These are phyloP conservation scores for Etheostoma cragini DNA, from an alignment of 2,113 vertebrate genomes.

Conservation along the genomic window DNA sequence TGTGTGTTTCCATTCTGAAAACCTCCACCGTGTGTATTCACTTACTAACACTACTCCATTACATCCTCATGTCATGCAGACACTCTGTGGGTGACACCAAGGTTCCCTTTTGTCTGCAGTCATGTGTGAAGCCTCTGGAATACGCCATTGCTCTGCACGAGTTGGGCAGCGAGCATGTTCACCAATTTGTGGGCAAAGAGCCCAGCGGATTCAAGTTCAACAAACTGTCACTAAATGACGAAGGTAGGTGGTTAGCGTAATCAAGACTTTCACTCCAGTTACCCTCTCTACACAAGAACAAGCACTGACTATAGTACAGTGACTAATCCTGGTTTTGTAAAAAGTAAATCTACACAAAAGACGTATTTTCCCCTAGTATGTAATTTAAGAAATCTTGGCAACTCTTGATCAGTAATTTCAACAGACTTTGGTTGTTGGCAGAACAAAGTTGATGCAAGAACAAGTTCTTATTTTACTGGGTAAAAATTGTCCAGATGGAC, in stretches of 20 bases:
- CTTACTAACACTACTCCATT: conserved; percentile 42
- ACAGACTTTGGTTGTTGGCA: background rate
- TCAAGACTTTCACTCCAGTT: background rate
- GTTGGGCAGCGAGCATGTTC: conserved; percentile 85
- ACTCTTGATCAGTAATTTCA: background rate
- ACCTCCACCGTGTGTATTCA: conserved; percentile 5
- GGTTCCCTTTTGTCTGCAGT: conserved; percentile 92
- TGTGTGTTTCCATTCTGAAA: conserved; percentile 18
- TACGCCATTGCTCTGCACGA: conserved; percentile 90
- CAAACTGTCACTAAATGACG: conserved; percentile 89
- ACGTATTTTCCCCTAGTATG: background rate
- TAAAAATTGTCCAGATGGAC: background rate
- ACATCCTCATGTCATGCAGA: conserved; percentile 70
- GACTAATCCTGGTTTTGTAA: conserved; percentile 9
- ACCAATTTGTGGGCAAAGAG: conserved; percentile 90
- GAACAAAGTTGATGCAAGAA: background rate
- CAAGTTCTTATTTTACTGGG: background rate
- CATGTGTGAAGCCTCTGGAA: conserved; percentile 91
- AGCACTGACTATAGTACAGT: background rate
- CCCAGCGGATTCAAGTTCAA: conserved; percentile 92
- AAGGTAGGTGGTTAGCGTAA: conserved; percentile 77
- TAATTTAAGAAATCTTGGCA: conserved; percentile 13
- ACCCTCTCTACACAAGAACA: background rate
- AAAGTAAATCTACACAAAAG: background rate
- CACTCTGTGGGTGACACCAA: conserved; percentile 91